Conservation (phyloP, 2,888 invertebrate species). For the Chaitophorus viminalis region DNA sequence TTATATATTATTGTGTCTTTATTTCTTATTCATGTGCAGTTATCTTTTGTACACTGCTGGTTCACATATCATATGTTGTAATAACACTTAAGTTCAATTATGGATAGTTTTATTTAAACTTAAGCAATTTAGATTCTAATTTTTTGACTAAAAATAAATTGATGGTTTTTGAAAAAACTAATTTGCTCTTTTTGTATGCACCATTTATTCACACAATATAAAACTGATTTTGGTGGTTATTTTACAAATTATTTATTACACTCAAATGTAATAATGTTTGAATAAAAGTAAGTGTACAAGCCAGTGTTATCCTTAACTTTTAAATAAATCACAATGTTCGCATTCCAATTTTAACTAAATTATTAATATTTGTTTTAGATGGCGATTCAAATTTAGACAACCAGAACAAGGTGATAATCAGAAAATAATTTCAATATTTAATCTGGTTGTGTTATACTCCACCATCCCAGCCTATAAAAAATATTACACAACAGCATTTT, state of each 20-base stretch:
- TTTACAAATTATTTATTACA: no score
- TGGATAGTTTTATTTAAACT: neutral
- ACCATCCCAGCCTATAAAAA: no score
- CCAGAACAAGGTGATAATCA: neutral
- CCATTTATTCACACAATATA: no score
- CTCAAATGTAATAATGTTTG: no score
- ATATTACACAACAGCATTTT: no score
- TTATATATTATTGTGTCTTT: neutral
- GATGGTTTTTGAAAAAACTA: no score
- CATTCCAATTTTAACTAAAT: neutral
- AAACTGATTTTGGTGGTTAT: no score
- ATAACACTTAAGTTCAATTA: neutral
- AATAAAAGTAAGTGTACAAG: no score
- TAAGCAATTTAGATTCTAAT: neutral
- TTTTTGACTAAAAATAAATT: neutral
- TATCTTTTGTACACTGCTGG: neutral
- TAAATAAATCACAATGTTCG: neutral
- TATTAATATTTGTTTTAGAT: constrained; percentile 11
- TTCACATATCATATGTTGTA: neutral
- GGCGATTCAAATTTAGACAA: neutral
- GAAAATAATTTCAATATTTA: neutral
- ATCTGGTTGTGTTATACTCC: no score
- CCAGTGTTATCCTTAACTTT: no score
- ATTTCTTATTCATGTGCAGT: neutral
- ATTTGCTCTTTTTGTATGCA: no score